Conservation (phyloP, 1,140 invertebrate genomes). For the Conus betulinus region DNA sequence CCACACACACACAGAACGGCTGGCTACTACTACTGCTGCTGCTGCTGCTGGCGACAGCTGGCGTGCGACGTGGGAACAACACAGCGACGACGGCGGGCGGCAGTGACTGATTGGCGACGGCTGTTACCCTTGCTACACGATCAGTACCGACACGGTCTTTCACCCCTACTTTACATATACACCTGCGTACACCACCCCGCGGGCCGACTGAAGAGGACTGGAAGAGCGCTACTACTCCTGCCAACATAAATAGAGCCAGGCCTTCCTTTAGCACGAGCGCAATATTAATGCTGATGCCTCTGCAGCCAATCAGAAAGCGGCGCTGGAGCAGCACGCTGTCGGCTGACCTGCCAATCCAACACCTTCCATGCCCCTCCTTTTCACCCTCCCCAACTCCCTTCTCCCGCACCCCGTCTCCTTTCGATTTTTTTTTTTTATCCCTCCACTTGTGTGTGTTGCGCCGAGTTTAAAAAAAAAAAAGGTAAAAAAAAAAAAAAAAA, state of each 20-base stretch:
- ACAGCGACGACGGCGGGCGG: not conserved
- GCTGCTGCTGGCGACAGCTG: conserved; percentile 31
- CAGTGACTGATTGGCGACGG: conserved; percentile 17
- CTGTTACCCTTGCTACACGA: conserved; percentile 29
- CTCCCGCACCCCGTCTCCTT: not conserved
- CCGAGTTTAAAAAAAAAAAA: too few relatives aligned
- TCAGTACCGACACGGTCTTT: conserved; percentile 27
- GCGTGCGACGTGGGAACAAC: conserved; percentile 13
- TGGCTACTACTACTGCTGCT: not conserved
- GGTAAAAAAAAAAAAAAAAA: too few relatives aligned
- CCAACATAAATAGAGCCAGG: conserved; percentile 55
- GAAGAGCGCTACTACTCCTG: conserved; percentile 38
- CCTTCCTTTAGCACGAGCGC: conserved; percentile 28
- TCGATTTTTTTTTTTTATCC: too few relatives aligned
- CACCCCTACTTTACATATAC: conserved; percentile 6
- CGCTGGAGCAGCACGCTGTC: conserved; percentile 32
- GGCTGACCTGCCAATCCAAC: conserved; percentile 44
- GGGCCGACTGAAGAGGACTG: conserved; percentile 41
- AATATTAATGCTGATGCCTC: conserved; percentile 52
- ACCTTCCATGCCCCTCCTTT: not conserved
- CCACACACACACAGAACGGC: not conserved
- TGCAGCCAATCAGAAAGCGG: conserved; percentile 50
- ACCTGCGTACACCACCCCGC: conserved; percentile 33
- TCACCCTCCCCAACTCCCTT: not conserved
- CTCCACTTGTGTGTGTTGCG: too few relatives aligned